These are phyloP conservation scores for Anguilla japonica DNA, from an alignment of 2,113 vertebrate genomes.

Conservation along the genomic window DNA sequence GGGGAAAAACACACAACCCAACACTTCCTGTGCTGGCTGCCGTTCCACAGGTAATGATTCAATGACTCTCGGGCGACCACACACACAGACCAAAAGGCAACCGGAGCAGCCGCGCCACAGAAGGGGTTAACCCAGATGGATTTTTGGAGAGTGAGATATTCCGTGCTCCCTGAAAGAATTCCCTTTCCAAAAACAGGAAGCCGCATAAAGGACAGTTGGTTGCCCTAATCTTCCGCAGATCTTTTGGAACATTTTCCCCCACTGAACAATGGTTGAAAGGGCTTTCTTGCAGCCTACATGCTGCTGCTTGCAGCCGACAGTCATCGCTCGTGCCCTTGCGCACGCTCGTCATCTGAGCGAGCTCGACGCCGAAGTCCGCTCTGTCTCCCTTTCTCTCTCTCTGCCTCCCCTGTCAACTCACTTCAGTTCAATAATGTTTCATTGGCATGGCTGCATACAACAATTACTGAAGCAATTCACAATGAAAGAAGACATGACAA, in stretches of 20 bases:
- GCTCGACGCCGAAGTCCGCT: neutral
- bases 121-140: conserved; percentile 69
- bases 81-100: neutral
- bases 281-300: conserved; percentile 50
- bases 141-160: conserved; percentile 72
- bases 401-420: neutral
- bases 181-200: conserved; percentile 79
- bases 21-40: neutral
- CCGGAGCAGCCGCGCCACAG: conserved; percentile 16
- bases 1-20: neutral
- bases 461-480: no score
- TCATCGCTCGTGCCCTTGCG: neutral
- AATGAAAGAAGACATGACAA: no score
- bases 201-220: conserved; percentile 69
- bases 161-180: conserved; percentile 74
- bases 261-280: conserved; percentile 69
- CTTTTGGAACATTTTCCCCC: conserved; percentile 73
- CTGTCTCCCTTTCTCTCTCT: neutral
- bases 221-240: conserved; percentile 75
- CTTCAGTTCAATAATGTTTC: no score
- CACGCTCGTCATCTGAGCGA: neutral
- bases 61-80: neutral
- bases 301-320: conserved; percentile 40
- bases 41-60: neutral
- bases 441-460: no score